phyloP scores from a whole-genome alignment of 2,113 vertebrate species.

The Amphilophus citrinellus region DNA sequence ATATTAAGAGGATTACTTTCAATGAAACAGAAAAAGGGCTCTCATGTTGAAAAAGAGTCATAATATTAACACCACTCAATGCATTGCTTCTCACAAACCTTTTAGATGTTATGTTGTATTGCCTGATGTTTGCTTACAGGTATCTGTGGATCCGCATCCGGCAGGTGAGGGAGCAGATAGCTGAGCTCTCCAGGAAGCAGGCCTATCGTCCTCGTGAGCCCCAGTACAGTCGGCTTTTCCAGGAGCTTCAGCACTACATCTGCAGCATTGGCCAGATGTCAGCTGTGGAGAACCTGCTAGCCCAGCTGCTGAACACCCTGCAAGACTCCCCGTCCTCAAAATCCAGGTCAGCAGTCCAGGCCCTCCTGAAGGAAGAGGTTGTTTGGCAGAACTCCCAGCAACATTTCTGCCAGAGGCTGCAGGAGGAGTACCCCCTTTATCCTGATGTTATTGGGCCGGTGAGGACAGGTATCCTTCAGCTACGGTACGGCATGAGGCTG shows the following conservation, averaged over 20 bases:
- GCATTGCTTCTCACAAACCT: no score
- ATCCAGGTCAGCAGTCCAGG: conserved; percentile 81
- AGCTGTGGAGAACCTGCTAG: conserved; percentile 87
- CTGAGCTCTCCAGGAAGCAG: conserved; percentile 89
- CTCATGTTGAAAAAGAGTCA: neutral
- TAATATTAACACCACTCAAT: neutral
- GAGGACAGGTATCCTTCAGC: conserved; percentile 87
- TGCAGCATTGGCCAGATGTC: conserved; percentile 86
- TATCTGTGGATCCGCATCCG: conserved; percentile 89
- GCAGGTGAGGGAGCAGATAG: conserved; percentile 86
- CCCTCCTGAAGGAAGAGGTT: conserved; percentile 90
- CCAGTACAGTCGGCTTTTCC: conserved; percentile 86
- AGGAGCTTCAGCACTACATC: conserved; percentile 92
- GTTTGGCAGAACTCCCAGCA: conserved; percentile 95
- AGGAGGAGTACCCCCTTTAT: conserved; percentile 87
- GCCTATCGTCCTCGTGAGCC: conserved; percentile 88
- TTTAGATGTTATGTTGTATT: neutral
- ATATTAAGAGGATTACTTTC: neutral
- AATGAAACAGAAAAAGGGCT: neutral
- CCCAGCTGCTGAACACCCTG: conserved; percentile 85
- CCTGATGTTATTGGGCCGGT: conserved; percentile 88
- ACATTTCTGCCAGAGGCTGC: conserved; percentile 87
- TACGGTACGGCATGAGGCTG: conserved; percentile 92
- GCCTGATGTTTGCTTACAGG: conserved; percentile 68
- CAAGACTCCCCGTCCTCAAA: conserved; percentile 69